A percentile compares a stretch with the other conserved stretches of the same genome.
phyloP scores from a whole-genome alignment of 1,140 invertebrate species.

The Trachymyrmex cornetzi region DNA sequence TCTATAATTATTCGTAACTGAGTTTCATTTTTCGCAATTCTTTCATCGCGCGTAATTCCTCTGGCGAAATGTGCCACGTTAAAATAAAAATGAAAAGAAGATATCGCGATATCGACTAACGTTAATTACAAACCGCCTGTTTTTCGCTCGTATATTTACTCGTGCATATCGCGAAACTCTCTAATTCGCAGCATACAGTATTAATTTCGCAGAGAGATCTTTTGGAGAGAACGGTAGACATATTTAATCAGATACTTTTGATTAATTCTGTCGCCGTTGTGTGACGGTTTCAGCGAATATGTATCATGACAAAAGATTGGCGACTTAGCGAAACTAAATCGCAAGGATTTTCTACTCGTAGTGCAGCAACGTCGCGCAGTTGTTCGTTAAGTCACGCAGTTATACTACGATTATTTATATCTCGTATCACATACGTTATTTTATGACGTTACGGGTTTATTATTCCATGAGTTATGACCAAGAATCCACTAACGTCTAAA shows the following conservation, averaged over 20 bases:
- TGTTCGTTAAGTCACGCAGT: background rate
- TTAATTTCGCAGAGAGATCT: slow-evolving; percentile 20
- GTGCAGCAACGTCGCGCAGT: too few relatives aligned
- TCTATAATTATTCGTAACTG: slow-evolving; percentile 28
- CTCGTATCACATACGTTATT: slow-evolving; percentile 21
- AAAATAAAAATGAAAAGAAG: background rate
- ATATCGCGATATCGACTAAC: slow-evolving; percentile 27
- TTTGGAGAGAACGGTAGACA: background rate
- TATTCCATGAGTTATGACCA: slow-evolving; percentile 45
- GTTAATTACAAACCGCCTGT: slow-evolving; percentile 47
- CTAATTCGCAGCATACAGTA: background rate
- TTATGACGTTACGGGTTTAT: slow-evolving; percentile 37
- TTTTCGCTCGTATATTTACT: slow-evolving; percentile 28
- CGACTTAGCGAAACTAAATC: background rate
- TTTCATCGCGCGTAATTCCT: slow-evolving; percentile 9
- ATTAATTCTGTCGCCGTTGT: background rate
- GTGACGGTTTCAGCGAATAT: background rate
- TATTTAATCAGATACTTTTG: slow-evolving; percentile 11
- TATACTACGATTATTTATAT: slow-evolving; percentile 31
- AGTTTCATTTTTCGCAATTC: slow-evolving; percentile 44
- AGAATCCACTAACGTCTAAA: slow-evolving; percentile 52
- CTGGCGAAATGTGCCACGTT: background rate
- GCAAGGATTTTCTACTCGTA: slow-evolving; percentile 15
- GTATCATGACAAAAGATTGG: background rate
- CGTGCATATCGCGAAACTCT: background rate